These are phyloP conservation scores for Pseudeuparius sepicola DNA, from an alignment of 2,888 invertebrate genomes.

Conservation along the genomic window DNA sequence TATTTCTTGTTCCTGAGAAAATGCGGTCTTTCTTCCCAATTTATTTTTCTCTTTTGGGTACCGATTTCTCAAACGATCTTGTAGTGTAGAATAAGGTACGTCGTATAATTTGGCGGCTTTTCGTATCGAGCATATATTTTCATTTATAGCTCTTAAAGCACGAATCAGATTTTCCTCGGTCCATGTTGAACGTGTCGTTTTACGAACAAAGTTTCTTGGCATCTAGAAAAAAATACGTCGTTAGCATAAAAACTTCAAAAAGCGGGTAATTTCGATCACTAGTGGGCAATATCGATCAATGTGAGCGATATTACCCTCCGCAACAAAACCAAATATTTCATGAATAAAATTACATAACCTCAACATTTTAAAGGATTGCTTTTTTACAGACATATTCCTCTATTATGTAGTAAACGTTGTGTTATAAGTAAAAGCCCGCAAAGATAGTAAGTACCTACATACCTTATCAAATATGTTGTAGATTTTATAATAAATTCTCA, in stretches of 20 bases:
- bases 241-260: background rate
- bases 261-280: slow-evolving; percentile 7
- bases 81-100: slow-evolving; percentile 10
- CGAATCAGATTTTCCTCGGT: slow-evolving; percentile 1
- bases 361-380: too few species aligned
- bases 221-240: slow-evolving; percentile 8
- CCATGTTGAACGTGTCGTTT: slow-evolving; percentile 8
- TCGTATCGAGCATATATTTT: slow-evolving; percentile 7
- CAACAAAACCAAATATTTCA: background rate
- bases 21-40: slow-evolving; percentile 5
- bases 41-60: slow-evolving; percentile 7
- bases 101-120: slow-evolving; percentile 6
- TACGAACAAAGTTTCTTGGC: slow-evolving; percentile 8
- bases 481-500: too few species aligned
- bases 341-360: background rate
- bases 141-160: slow-evolving; percentile 3
- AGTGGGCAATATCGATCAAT: slow-evolving; percentile 7
- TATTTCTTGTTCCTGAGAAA: too few species aligned
- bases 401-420: too few species aligned
- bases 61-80: slow-evolving; percentile 9
- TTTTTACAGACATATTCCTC: too few species aligned
- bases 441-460: too few species aligned
- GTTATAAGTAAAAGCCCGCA: too few species aligned
- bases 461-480: too few species aligned
- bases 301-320: slow-evolving; percentile 6